These are phyloP conservation scores for Tetrao urogallus DNA, from an alignment of 2,113 vertebrate genomes.

Conservation along the genomic window DNA sequence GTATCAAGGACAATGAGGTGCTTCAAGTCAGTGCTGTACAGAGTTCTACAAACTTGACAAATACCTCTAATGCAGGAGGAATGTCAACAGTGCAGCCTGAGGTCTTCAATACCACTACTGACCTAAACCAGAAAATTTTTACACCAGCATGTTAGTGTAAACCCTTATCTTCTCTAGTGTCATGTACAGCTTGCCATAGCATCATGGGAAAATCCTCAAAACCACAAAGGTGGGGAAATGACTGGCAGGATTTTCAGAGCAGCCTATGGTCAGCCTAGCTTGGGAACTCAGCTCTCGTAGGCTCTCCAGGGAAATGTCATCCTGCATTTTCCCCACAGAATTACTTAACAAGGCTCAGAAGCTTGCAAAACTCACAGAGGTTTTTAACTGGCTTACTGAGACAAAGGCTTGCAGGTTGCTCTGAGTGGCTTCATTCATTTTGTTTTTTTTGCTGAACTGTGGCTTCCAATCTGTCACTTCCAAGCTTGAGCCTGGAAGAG, in stretches of 20 bases:
- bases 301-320: neutral
- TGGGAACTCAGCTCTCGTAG: too few relatives aligned
- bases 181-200: neutral
- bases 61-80: neutral
- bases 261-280: neutral
- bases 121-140: neutral
- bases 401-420: conserved; percentile 76
- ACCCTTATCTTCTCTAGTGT: neutral
- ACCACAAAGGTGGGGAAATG: neutral
- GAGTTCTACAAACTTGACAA: neutral
- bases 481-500: conserved; percentile 84
- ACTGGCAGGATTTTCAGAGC: neutral
- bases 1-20: neutral
- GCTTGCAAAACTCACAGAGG: too few relatives aligned
- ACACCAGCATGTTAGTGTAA: neutral
- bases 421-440: conserved; percentile 36
- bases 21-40: neutral
- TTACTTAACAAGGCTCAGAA: neutral
- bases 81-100: neutral
- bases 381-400: conserved; percentile 73
- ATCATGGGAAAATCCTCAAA: neutral
- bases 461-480: conserved; percentile 85
- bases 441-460: conserved; percentile 80
- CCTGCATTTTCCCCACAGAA: neutral
- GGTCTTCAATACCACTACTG: neutral